Base-by-base conservation (phyloP, 2,888 invertebrate species). In the Adelognathus sp. region DNA sequence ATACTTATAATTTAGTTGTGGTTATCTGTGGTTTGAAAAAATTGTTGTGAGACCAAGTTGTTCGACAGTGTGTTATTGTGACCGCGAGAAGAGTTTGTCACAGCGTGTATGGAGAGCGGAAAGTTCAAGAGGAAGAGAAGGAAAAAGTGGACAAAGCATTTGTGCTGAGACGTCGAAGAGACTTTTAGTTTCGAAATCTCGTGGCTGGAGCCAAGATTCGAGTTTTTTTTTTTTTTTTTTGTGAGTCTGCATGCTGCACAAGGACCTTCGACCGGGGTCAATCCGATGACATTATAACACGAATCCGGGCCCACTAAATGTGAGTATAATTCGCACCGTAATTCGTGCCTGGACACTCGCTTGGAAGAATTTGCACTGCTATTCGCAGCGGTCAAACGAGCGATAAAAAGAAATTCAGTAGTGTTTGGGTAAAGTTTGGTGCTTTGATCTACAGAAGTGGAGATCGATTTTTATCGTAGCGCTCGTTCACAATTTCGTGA, bases 61-160 rank as follows among this genome's bases (percentile, higher is more conserved):
- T n/a, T n/a, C n/a, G n/a, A n/a, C n/a, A n/a, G n/a, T n/a, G 46
- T 50, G 63, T 46, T 11, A n/a, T 52, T 31, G 6, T 63, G 11
- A 18, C n/a, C n/a, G n/a, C 31, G 63, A 46, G n/a, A 60, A 24
- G 44, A 11, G 18, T 21, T 24, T 39, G n/a, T 46, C 31, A 16
- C 63, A 46, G 63, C 46, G 63, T 63, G 63, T 1, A 63, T 50
- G 63, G 14, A 63, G 27, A 70, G 21, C 27, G 60, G 16, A 18
- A 29, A 39, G 29, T 50, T 61, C 31, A 36, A 50, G n/a, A 70
- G 11, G 50, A 77, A 54, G 29, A 41, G 61, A 27, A 73, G 29
- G 56, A 69, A 44, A 7, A 39, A 63, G 16, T 39, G 36, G 72
- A 70, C 29, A 24, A n/a, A 27, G 36, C 3, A 36, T 36, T n/a